These are phyloP conservation scores for Mythimna vitellina DNA, from an alignment of 2,888 invertebrate species.

Conservation along the genomic window DNA sequence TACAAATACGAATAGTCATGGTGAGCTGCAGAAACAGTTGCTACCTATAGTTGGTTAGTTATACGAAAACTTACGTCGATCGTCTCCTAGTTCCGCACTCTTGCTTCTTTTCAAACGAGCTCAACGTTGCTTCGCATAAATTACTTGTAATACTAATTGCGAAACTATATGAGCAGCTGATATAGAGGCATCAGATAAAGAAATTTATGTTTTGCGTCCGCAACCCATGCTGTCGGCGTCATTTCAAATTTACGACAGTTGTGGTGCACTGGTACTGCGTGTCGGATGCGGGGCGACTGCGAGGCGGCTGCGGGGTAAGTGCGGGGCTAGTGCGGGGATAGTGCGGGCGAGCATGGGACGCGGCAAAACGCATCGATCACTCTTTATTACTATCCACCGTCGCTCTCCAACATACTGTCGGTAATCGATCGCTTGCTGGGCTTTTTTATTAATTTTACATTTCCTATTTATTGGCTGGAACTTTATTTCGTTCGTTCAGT, in stretches of 20 bases:
- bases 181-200: conserved; percentile 68
- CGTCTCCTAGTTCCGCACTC: not conserved
- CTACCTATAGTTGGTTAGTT: not conserved
- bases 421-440: conserved; percentile 57
- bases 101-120: not conserved
- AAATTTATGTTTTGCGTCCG: conserved; percentile 69
- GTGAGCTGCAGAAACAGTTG: not conserved
- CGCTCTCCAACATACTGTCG: conserved; percentile 51
- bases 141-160: conserved; percentile 35
- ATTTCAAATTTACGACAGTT: conserved; percentile 76
- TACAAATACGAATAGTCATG: not conserved
- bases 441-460: conserved; percentile 59
- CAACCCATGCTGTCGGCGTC: conserved; percentile 67
- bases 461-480: conserved; percentile 50
- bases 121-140: conserved; percentile 5
- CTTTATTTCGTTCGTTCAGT: conserved; percentile 41
- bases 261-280: conserved; percentile 38
- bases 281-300: not conserved
- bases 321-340: conserved; percentile 28
- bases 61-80: not conserved
- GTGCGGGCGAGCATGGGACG: conserved; percentile 26
- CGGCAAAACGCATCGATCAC: conserved; percentile 66
- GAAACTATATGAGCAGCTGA: conserved; percentile 60
- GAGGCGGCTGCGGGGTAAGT: conserved; percentile 5
- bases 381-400: conserved; percentile 59